These are phyloP conservation scores for Oceanodroma leucorhoa DNA, from an alignment of 2,797 vertebrate species.

Conservation along the genomic window DNA sequence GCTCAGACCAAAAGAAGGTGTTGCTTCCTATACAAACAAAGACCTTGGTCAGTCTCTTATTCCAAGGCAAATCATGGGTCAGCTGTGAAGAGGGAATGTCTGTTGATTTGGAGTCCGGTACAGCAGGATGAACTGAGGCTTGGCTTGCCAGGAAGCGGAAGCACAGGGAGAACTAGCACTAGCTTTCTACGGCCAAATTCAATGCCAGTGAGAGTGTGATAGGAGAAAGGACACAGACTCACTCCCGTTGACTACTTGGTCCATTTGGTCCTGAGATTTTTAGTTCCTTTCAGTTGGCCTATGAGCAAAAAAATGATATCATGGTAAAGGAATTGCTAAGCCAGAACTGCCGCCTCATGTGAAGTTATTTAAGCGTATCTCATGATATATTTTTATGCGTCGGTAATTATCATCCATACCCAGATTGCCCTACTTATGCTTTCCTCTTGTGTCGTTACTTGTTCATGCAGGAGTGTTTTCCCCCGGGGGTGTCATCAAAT, in stretches of 20 bases:
- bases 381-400: conserved; percentile 3
- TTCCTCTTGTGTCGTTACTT: background rate
- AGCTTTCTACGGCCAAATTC: background rate
- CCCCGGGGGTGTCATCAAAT: background rate
- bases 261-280: background rate
- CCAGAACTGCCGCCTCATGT: conserved; percentile 12
- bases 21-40: background rate
- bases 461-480: conserved; percentile 20
- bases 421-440: conserved; percentile 25
- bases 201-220: background rate
- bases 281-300: background rate
- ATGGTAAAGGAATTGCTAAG: conserved; percentile 12
- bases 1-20: background rate
- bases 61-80: background rate
- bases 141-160: background rate
- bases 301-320: background rate
- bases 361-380: background rate
- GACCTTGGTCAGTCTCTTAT: background rate
- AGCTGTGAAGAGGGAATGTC: background rate
- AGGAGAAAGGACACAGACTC: background rate
- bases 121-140: background rate
- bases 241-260: fast-evolving
- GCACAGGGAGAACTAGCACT: background rate
- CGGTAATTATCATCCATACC: conserved; percentile 16
- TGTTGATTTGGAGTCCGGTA: background rate